Base-by-base conservation (phyloP, 2,113 vertebrate species). In the Peromyscus maniculatus region DNA sequence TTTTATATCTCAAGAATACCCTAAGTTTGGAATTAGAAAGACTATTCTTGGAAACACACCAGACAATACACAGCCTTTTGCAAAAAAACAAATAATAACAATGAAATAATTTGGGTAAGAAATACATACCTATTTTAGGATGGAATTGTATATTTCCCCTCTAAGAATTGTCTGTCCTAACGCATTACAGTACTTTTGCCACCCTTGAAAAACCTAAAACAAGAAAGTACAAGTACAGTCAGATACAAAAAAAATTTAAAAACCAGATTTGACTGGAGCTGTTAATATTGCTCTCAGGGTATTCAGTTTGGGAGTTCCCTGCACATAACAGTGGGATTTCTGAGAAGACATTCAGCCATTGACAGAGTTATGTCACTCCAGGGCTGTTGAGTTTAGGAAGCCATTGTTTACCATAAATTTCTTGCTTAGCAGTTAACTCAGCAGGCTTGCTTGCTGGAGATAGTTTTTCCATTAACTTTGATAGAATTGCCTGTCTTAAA, bases 351-450 rank as follows among this genome's bases (percentile, higher is more conserved):
- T 31, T 94, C 71, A 57, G n/a, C 12, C 7, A 77, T 9, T 84
- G 89, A 77, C 89, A 94, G 95, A 90, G 77, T 97, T 91, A 97
- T 86, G 75, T 91, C 57, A 96, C 94, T 92, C 87, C n/a, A 82
- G 91, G 77, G 59, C 21, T 74, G 8, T 91, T n/a, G 8, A 21
- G 7, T 59, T 92, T 55, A 64, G 75, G 33, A 93, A 93, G 17
- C 59, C 36, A 36, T 95, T 91, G 77, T 71, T 94, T 92, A 28
- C 33, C 15, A 59, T 49, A 52, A 1, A 91, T 22, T 93, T 93
- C 80, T 93, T 94, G 24, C 28, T 90, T 95, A 74, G 71, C 4
- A 64, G 49, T 77, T 83, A 83, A 66, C 22, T 78, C 77, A 86
- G 72, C 6, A 82, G 19, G 15, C 12, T 94, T 82, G 8, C 52